A percentile compares a stretch with the other conserved stretches of the same genome.
Evolutionary conservation across 2,888 invertebrate genomes (phyloP).

Genomic region (Sepiola atlantica): DNA sequence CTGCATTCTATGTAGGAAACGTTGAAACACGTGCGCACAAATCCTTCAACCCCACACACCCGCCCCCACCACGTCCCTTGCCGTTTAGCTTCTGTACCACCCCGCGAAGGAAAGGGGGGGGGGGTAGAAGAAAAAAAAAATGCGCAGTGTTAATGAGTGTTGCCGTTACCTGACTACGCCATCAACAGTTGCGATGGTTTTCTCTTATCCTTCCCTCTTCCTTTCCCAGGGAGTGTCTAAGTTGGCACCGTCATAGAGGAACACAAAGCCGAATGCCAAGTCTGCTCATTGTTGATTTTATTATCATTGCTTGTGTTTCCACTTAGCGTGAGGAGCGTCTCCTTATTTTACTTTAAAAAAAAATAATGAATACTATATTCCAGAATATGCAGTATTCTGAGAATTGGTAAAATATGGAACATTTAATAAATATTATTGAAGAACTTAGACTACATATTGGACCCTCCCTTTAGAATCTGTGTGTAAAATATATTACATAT

Average conservation of each 20-base stretch:
- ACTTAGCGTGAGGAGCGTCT: neutral
- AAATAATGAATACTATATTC: no score
- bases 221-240: neutral
- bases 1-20: neutral
- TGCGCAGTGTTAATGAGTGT: conserved; percentile 32
- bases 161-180: conserved; percentile 32
- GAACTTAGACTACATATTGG: no score
- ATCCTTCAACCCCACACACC: neutral
- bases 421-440: no score
- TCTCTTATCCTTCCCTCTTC: neutral
- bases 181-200: neutral
- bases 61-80: neutral
- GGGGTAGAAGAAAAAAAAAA: neutral
- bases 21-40: neutral
- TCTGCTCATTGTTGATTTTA: neutral
- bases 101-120: neutral
- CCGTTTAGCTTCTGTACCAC: neutral
- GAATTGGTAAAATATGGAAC: neutral
- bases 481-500: no score
- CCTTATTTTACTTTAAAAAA: neutral
- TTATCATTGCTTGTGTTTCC: neutral
- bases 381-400: neutral
- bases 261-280: no score
- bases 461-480: no score
- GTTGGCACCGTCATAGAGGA: neutral